Evolutionary conservation across 2,888 invertebrate species (phyloP).

Genomic region (Agrotis segetum): DNA sequence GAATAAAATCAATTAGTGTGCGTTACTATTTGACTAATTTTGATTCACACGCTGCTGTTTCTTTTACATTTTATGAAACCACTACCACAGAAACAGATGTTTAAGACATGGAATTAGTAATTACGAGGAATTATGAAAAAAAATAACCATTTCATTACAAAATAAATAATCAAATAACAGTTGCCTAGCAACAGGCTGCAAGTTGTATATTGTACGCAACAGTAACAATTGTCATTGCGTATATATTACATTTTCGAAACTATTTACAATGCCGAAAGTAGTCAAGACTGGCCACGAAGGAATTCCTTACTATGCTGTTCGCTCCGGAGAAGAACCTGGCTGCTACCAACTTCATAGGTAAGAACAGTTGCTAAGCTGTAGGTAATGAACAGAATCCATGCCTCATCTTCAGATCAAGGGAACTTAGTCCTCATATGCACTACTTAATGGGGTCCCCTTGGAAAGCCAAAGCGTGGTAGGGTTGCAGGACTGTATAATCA

Average conservation of each 20-base stretch:
- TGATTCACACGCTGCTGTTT: no score
- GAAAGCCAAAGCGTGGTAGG: no score
- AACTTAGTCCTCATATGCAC: no score
- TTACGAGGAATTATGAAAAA: neutral
- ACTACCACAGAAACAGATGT: no score
- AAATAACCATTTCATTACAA: neutral
- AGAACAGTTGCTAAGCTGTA: neutral
- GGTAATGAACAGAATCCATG: neutral
- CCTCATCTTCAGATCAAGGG: no score
- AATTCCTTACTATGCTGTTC: conserved; percentile 80
- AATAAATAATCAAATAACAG: conserved; percentile 36
- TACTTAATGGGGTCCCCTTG: no score
- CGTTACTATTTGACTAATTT: no score
- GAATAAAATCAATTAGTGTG: no score
- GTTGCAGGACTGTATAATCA: no score
- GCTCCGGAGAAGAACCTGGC: conserved; percentile 79
- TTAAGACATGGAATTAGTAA: conserved; percentile 5
- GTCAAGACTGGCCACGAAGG: conserved; percentile 77
- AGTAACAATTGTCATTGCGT: conserved; percentile 5
- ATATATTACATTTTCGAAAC: conserved; percentile 34
- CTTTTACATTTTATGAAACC: no score
- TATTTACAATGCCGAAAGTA: conserved; percentile 80
- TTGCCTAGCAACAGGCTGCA: conserved; percentile 64
- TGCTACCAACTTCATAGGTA: conserved; percentile 87
- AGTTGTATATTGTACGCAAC: conserved; percentile 2